Base-by-base conservation (phyloP, 2,888 invertebrate genomes). In the Lochmaea capreae region DNA sequence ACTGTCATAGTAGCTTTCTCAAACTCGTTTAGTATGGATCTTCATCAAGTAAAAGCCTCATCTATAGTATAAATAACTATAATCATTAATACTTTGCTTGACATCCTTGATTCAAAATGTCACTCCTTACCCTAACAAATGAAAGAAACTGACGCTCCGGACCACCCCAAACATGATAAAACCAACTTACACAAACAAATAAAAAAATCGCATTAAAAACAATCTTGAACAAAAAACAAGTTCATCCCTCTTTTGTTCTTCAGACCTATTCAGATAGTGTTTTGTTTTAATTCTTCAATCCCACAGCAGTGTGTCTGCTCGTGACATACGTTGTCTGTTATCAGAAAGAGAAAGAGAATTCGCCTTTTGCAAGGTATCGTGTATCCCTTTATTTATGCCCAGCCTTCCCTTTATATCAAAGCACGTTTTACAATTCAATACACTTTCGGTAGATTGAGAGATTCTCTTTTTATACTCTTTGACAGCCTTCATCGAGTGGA, bases 391-490 rank as follows among this genome's bases (percentile, higher is more conserved):
- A 65, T 80, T 70, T 75, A 74, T 73, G 77, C 73, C 75, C 74
- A 62, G 11, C 39, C 62, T 42, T 62, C 43, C 43, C 62, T 62
- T 62, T 62, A 43, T 62, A 16, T 42, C n/a, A 39, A 62, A 62
- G 62, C 62, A 73, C 73, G 80, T 80, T 79, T 80, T 77, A 80
- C 76, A 78, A 80, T 80, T 78, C 78, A 79, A 80, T 80, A 79
- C 78, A 77, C 77, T 75, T 43, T 62, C 62, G 62, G 62, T 69
- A 72, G 75, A 78, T 78, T 74, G 79, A 77, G 75, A 78, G 77
- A 78, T 77, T 75, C 73, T 74, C 77, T 79, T 79, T 79, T 77
- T 18, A 76, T 78, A 76, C 72, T 79, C 77, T 76, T 74, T 80
- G 81, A 81, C 81, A 77, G 73, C 72, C 78, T 74, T 79, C 79